Evolutionary conservation across 2,113 vertebrate species (phyloP), one percentile per base, ranked within the genome.

Genomic region (Caretta caretta): DNA sequence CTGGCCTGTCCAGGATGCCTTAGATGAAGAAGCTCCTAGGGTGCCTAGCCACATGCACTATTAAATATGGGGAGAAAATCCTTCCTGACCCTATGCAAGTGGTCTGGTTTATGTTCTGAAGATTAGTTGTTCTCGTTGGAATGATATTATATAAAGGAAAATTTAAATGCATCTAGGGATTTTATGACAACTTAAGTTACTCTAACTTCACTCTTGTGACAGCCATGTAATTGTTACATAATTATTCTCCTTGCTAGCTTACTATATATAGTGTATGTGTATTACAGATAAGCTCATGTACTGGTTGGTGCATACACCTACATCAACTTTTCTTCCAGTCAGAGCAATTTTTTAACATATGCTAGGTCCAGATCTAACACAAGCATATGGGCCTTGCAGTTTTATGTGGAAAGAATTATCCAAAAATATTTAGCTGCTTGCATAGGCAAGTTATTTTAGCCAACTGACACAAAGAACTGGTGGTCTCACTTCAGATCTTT

Each of bases 381-480:
- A 93, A 92, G 76, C 93, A 97, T 85, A 96, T 96, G 84, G 85
- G 89, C 79, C 87, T 87, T 88, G 83, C 5, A 20, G 88, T 83
- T 75, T 76, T 25, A 49, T 38, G 56, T 27, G 48, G 54, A 87
- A 79, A 49, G 51, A 8, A 49, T 35, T 80, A 50, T 48, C 46
- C 86, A 87, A 59, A 80, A 80, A 50, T 38, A 49, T n/a, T 62
- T n/a, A 25, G 46, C 54, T 62, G 48, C 24, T n/a, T 80, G 75
- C 75, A 87, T 24, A 54, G 35, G 42, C 24, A 78, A 78, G 75
- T 46, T 78, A 46, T 27, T 78, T 42, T 78, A 29, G 38, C 29
- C 75, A 87, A 48, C n/a, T 35, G 56, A 54, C 29, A 80, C 46
- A 22, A n/a, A 62, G 56, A 38, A 59, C 10, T 8, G 17, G 46